A percentile compares a stretch with the other conserved stretches of the same genome.
phyloP scores from a whole-genome alignment of 2,113 vertebrate genomes.

The Psittacara wagleri region DNA sequence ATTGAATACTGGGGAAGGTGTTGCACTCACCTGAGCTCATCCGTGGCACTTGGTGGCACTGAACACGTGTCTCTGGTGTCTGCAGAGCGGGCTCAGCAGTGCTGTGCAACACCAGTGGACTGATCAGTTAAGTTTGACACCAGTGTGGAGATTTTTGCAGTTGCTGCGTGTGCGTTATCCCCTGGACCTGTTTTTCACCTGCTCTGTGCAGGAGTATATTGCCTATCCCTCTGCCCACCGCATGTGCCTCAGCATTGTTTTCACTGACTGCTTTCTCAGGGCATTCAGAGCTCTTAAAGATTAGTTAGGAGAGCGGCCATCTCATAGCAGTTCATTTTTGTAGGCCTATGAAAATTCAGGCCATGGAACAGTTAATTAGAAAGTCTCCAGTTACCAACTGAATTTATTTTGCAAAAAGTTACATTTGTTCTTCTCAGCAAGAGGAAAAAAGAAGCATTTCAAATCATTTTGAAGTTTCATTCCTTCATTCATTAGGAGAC shows the following conservation, averaged over 20 bases:
- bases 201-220: not conserved
- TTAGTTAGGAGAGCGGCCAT: not conserved
- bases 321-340: not conserved
- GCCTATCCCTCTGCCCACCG: not conserved
- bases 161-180: not conserved
- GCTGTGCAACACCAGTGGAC: not conserved
- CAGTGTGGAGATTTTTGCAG: not conserved
- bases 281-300: not conserved
- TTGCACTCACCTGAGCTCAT: not conserved
- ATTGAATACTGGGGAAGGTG: not conserved
- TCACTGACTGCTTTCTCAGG: not conserved
- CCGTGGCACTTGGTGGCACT: not conserved
- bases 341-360: not conserved
- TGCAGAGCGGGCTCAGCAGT: not conserved
- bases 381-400: constrained; percentile 1
- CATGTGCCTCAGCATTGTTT: not conserved
- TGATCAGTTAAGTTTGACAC: not conserved
- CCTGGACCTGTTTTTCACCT: not conserved
- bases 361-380: constrained; percentile 35
- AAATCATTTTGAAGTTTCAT: constrained; percentile 57
- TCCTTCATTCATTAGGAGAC: constrained; percentile 70
- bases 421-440: constrained; percentile 31
- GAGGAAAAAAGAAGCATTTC: constrained; percentile 55
- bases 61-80: not conserved
- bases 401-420: constrained; percentile 33